These are phyloP conservation scores for Gonocerus acuteangulatus DNA, from an alignment of 2,888 invertebrate species.

Conservation along the genomic window DNA sequence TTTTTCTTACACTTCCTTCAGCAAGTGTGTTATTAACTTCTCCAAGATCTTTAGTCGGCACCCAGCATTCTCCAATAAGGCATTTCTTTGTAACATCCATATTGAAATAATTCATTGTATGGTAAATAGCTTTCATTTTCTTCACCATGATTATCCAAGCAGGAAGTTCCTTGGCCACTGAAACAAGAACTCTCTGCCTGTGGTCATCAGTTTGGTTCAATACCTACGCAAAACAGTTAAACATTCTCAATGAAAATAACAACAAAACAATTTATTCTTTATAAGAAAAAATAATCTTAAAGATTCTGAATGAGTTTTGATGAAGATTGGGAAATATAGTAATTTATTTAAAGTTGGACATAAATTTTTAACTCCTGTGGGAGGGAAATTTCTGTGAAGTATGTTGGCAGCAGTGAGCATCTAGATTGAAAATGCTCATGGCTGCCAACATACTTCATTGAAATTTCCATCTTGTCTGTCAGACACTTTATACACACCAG, in stretches of 20 bases:
- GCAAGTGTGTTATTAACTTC: slow-evolving; percentile 68
- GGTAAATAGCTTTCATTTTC: slow-evolving; percentile 88
- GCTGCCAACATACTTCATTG: too few species aligned
- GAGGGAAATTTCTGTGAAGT: too few species aligned
- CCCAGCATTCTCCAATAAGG: slow-evolving; percentile 83
- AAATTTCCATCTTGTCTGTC: too few species aligned
- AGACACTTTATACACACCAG: too few species aligned
- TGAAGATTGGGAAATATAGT: too few species aligned
- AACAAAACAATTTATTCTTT: background rate
- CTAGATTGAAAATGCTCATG: too few species aligned
- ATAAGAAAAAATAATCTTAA: background rate
- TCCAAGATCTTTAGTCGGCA: slow-evolving; percentile 63
- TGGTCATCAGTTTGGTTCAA: slow-evolving; percentile 82
- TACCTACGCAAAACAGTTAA: slow-evolving; percentile 49
- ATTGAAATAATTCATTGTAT: slow-evolving; percentile 84
- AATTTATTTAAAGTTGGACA: too few species aligned
- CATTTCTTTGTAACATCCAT: slow-evolving; percentile 85
- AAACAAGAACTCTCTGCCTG: slow-evolving; percentile 70
- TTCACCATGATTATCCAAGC: slow-evolving; percentile 79
- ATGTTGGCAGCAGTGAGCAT: too few species aligned
- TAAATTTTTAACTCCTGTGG: too few species aligned
- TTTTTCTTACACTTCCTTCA: slow-evolving; percentile 68
- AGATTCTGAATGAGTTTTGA: too few species aligned
- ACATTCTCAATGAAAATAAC: background rate
- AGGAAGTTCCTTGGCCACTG: slow-evolving; percentile 77